These are phyloP conservation scores for Parasteatoda lunata DNA, from an alignment of 2,888 invertebrate genomes.

Conservation along the genomic window DNA sequence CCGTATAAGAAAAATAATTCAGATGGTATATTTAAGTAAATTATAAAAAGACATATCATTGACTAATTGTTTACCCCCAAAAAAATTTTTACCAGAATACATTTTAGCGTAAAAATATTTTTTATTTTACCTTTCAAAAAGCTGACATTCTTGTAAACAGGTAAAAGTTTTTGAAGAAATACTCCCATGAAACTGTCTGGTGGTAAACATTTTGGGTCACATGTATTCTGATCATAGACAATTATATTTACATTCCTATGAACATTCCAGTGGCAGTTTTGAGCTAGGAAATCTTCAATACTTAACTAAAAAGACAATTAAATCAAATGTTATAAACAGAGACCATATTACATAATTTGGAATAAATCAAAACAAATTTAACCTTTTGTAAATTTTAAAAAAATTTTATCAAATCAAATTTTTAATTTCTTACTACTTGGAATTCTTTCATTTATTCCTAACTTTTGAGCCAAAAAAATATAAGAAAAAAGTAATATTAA, in stretches of 20 bases:
- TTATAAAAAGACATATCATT: no score
- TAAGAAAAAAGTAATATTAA: no score
- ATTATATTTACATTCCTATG: constrained; percentile 75
- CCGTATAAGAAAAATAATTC: no score
- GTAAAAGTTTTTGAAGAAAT: constrained; percentile 75
- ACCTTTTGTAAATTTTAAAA: background rate
- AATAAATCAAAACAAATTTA: background rate
- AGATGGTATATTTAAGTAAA: no score
- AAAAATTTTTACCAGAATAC: background rate
- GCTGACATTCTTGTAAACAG: constrained; percentile 75
- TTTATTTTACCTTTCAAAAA: constrained; percentile 75
- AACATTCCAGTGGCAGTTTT: constrained; percentile 75
- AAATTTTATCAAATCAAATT: background rate
- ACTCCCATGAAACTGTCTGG: constrained; percentile 76
- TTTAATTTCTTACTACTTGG: no score
- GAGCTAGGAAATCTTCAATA: constrained; percentile 75
- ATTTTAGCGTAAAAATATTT: no score
- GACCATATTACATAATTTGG: background rate
- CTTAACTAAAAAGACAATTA: constrained; percentile 74
- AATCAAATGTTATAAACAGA: constrained; percentile 62
- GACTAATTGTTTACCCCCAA: background rate
- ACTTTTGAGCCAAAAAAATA: no score
- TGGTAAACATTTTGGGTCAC: constrained; percentile 73
- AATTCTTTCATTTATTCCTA: no score
- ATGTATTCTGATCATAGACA: constrained; percentile 77